These are phyloP conservation scores for Passer montanus DNA, from an alignment of 2,113 vertebrate species.

Conservation along the genomic window DNA sequence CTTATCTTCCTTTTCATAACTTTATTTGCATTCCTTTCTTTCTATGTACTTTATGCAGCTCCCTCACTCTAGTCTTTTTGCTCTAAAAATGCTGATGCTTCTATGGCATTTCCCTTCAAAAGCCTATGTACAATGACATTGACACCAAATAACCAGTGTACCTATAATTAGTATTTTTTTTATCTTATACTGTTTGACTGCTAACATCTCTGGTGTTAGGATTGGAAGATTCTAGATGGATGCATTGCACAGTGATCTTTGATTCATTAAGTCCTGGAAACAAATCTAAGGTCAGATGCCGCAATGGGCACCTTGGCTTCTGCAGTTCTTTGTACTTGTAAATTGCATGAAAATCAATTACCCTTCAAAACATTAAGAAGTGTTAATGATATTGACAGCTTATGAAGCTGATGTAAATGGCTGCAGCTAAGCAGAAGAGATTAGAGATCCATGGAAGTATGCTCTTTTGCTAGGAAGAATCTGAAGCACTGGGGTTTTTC, in stretches of 20 bases:
- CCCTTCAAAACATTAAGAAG: neutral
- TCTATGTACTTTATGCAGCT: neutral
- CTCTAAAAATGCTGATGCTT: neutral
- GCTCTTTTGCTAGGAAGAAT: neutral
- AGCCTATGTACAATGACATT: neutral
- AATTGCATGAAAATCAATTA: neutral
- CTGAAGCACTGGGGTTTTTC: fast-evolving
- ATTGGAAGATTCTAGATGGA: neutral
- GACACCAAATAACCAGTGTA: neutral
- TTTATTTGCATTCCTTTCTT: neutral
- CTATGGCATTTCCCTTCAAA: neutral
- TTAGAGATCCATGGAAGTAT: neutral
- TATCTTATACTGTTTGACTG: neutral
- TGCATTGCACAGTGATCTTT: neutral
- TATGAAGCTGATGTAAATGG: neutral
- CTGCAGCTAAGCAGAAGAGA: neutral
- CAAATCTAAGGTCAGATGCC: neutral
- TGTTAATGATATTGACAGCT: neutral
- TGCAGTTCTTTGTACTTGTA: neutral
- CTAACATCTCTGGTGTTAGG: neutral
- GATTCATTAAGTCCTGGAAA: neutral
- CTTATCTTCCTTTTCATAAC: neutral
- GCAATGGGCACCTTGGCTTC: neutral
- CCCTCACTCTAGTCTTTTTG: neutral
- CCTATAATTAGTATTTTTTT: neutral